Conservation (phyloP, 2,113 vertebrate species). For the Trichechus manatus region DNA sequence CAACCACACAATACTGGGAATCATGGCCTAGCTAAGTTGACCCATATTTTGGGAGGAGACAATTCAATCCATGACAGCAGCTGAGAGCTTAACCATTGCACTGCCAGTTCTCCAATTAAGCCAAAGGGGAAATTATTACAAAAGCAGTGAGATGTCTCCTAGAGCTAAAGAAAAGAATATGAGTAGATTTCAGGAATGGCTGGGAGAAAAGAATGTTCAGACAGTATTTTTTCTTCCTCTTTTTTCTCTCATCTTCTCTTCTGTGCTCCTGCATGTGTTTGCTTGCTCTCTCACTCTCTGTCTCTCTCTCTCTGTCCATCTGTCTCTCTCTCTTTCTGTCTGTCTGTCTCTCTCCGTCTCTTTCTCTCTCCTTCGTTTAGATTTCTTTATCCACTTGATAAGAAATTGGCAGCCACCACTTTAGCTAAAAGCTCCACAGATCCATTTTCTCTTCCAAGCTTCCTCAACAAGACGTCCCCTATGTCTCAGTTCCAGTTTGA, state of each 20-base stretch:
- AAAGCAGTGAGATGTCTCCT: fast-evolving
- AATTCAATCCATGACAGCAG: too few relatives aligned
- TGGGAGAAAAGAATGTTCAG: neutral
- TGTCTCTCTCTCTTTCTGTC: too few relatives aligned
- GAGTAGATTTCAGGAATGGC: neutral
- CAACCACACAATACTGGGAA: too few relatives aligned
- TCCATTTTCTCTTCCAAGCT: neutral
- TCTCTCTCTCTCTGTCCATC: neutral
- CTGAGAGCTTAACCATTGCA: too few relatives aligned
- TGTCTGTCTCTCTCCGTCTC: neutral
- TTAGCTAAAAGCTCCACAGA: neutral
- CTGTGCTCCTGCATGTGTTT: too few relatives aligned
- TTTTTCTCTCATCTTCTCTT: too few relatives aligned
- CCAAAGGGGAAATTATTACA: neutral
- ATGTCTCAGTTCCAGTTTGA: neutral
- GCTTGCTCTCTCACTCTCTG: neutral
- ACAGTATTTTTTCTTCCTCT: fast-evolving
- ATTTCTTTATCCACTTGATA: neutral
- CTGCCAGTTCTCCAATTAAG: neutral
- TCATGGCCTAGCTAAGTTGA: too few relatives aligned
- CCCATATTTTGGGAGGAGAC: too few relatives aligned
- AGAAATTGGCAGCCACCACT: fast-evolving
- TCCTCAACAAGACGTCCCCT: neutral
- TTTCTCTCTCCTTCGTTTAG: too few relatives aligned
- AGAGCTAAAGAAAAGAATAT: neutral